phyloP scores from a whole-genome alignment of 1,140 invertebrate species.

The Drosophila ironensis region DNA sequence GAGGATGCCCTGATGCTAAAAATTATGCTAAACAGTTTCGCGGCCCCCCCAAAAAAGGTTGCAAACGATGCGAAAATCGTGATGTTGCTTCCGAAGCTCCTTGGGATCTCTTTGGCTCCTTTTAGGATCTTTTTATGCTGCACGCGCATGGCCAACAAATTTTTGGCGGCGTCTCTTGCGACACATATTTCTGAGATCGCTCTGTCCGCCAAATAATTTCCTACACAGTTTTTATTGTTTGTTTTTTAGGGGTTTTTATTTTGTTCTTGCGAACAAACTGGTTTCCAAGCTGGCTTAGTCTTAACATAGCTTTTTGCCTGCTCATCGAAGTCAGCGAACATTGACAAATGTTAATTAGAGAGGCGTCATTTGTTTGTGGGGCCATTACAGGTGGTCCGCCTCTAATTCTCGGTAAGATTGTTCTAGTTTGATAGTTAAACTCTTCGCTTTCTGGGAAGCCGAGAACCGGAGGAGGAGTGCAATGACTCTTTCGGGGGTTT shows the following conservation, averaged over 20 bases:
- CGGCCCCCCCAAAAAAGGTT: slow-evolving; percentile 66
- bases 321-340: slow-evolving; percentile 55
- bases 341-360: slow-evolving; percentile 63
- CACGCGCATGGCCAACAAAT: slow-evolving; percentile 66
- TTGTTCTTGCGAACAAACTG: slow-evolving; percentile 30
- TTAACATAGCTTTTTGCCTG: no score
- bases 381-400: slow-evolving; percentile 53
- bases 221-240: slow-evolving; percentile 35
- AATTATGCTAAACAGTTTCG: slow-evolving; percentile 77
- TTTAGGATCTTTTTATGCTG: slow-evolving; percentile 5
- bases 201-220: slow-evolving; percentile 28
- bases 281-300: slow-evolving; percentile 53
- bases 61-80: slow-evolving; percentile 73
- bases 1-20: slow-evolving; percentile 42
- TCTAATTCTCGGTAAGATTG: slow-evolving; percentile 65
- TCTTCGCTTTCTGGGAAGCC: slow-evolving; percentile 55
- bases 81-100: slow-evolving; percentile 36
- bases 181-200: slow-evolving; percentile 73
- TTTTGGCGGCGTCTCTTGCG: slow-evolving; percentile 81
- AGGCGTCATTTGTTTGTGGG: slow-evolving; percentile 63
- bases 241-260: neutral
- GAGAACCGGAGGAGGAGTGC: slow-evolving; percentile 41
- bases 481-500: slow-evolving; percentile 49
- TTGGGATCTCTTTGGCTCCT: neutral
- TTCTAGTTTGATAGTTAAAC: slow-evolving; percentile 70